Evolutionary conservation across 2,888 invertebrate genomes (phyloP), one percentile per base, ranked within the genome.

Genomic region (Cloeon dipterum): DNA sequence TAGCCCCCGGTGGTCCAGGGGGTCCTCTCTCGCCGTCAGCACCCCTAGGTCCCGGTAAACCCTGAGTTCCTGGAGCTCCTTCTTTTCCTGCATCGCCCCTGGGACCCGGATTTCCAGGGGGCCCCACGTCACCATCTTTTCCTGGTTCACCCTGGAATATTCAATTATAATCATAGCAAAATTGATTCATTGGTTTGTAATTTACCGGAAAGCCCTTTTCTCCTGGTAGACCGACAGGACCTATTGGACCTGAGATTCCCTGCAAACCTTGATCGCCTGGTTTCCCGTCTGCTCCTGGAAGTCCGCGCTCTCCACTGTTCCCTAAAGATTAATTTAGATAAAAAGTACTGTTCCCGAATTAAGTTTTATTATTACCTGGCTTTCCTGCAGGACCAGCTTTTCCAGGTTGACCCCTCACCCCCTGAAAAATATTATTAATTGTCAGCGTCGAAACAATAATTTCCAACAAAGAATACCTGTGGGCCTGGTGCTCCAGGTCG

Each of bases 221-320:
- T 42, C 85, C 83, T n/a, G 73, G 69, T 16, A 67, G 62, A 34
- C 85, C 83, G 47, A 76, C 64, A 3, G 73, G 66, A 34, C 83
- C 83, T 33, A 76, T 78, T 14, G 76, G 58, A 21, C 88, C 88
- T 57, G 77, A 75, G 16, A 76, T 58, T 13, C 86, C 86, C 51
- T 73, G 73, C 11, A 68, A 61, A 32, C 86, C 86, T 47, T 74
- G 73, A 49, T 82, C 83, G 18, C 88, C 88, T 11, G 78, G 68
- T 50, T 77, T 76, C 5, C 86, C 86, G 56, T 86, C 85, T 39
- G 78, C 75, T 8, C 86, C 38, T 23, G 38, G 38, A 13, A 23
- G 32, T 32, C 78, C 78, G 41, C 76, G 62, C 50, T 77, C 76
- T 18, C 78, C 78, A 32, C 70, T 63, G 38, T 66, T 65, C 4